Base-by-base conservation (phyloP, 2,797 vertebrate genomes). In the Basileuterus tristriatus region DNA sequence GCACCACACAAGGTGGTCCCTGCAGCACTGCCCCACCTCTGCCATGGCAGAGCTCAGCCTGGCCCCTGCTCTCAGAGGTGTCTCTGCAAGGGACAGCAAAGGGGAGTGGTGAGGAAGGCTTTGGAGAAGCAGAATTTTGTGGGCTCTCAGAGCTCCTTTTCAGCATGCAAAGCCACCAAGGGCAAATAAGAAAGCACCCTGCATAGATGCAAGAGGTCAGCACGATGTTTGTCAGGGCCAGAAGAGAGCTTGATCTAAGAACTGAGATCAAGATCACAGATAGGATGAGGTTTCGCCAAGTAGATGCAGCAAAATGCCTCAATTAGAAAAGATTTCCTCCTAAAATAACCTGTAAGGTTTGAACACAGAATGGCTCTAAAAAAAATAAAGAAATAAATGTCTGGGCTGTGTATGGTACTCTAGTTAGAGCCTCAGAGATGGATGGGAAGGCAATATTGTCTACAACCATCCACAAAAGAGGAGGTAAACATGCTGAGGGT, bases 21-120 rank as follows among this genome's bases (percentile, higher is more conserved):
- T 70, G 56, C 4, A 56, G 12, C 37, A 44, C 26, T 24, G 21
- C 37, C 16, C 36, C 32, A 52, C 8, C 1, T 0, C n/a, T 82
- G 63, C 19, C 55, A 75, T 0, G 0, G 32, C 37, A 23, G 6
- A 34, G 6, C 77, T 30, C 0, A 56, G 58, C 64, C 12, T 64
- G 65, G 69, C 27, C n/a, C 63, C 10, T 3, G 12, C 32, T 5
- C 53, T 34, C 58, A 47, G 22, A 56, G 16, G 13, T 34, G 23
- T 22, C 19, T 23, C 41, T 83, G 55, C 26, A 43, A 37, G n/a
- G 32, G 21, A 71, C 21, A 60, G 32, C 56, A 78, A 46, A 55
- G 67, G 26, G 37, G 7, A 56, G 8, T 9, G 74, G 11, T 55
- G 41, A 72, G 46, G 20, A 70, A 63, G 6, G 26, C 29, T 67